Evolutionary conservation across 2,797 vertebrate species (phyloP).

Genomic region (Cryptoprocta ferox): DNA sequence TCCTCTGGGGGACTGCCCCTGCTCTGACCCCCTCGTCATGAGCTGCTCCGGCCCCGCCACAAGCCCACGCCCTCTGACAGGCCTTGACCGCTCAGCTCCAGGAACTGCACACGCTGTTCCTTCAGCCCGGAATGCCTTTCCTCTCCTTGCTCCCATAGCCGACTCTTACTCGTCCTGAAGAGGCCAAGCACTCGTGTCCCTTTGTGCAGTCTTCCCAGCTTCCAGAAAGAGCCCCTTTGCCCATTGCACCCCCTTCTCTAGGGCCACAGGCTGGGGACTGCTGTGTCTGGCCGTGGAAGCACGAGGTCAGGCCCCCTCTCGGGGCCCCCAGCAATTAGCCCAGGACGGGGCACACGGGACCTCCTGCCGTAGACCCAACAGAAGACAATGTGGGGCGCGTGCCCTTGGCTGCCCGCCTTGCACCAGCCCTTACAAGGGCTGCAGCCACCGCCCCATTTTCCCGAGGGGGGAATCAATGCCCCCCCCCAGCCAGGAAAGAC

Average conservation of each 20-base stretch:
- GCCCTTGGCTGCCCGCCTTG: neutral
- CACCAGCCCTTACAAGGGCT: neutral
- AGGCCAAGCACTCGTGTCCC: neutral
- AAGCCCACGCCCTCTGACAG: too few relatives aligned
- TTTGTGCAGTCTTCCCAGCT: neutral
- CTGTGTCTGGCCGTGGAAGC: neutral
- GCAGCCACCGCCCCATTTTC: neutral
- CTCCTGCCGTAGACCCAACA: neutral
- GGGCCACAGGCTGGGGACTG: neutral
- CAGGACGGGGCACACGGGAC: fast-evolving
- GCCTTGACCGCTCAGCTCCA: too few relatives aligned
- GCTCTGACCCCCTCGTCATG: neutral
- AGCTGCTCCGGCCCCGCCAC: neutral
- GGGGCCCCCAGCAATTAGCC: too few relatives aligned
- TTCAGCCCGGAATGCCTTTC: neutral
- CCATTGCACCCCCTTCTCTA: neutral
- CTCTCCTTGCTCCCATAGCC: neutral
- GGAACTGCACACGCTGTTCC: neutral
- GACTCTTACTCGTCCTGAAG: neutral
- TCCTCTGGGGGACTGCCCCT: neutral
- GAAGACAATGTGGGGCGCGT: fast-evolving
- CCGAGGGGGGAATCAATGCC: neutral
- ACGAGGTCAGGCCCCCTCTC: neutral
- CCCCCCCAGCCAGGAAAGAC: neutral
- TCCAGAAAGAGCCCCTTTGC: neutral